A percentile compares a stretch with the other conserved stretches of the same genome.
phyloP scores from a whole-genome alignment of 2,797 vertebrate genomes.

The Todus mexicanus region DNA sequence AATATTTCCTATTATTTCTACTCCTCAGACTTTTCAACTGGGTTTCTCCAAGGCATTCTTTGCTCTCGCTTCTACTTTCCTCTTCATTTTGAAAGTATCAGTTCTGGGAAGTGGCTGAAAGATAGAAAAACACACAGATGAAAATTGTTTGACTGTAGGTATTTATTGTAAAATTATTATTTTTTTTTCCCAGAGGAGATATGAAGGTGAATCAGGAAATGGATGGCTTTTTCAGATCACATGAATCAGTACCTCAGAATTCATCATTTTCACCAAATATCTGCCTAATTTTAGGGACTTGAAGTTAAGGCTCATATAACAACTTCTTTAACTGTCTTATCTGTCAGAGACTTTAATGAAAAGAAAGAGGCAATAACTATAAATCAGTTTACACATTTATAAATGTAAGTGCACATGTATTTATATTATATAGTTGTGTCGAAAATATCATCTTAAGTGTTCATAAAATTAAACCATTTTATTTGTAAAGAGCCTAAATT shows the following conservation, averaged over 20 bases:
- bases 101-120: conserved; percentile 4
- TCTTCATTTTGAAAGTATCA: background rate
- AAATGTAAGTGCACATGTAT: background rate
- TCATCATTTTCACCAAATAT: conserved; percentile 77
- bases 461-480: background rate
- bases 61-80: background rate
- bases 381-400: background rate
- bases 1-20: background rate
- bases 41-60: background rate
- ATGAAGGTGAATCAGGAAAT: conserved; percentile 80
- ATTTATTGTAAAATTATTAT: background rate
- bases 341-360: background rate
- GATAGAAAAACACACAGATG: conserved; percentile 20
- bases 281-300: background rate
- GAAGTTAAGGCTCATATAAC: background rate
- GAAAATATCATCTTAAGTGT: background rate
- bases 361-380: background rate
- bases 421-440: background rate
- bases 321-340: background rate
- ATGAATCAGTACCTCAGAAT: conserved; percentile 70
- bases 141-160: background rate
- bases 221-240: conserved; percentile 80
- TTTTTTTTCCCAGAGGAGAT: background rate
- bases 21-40: background rate
- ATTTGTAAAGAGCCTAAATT: background rate